These are phyloP conservation scores for Dicycla oo DNA, from an alignment of 2,888 invertebrate species.

Conservation along the genomic window DNA sequence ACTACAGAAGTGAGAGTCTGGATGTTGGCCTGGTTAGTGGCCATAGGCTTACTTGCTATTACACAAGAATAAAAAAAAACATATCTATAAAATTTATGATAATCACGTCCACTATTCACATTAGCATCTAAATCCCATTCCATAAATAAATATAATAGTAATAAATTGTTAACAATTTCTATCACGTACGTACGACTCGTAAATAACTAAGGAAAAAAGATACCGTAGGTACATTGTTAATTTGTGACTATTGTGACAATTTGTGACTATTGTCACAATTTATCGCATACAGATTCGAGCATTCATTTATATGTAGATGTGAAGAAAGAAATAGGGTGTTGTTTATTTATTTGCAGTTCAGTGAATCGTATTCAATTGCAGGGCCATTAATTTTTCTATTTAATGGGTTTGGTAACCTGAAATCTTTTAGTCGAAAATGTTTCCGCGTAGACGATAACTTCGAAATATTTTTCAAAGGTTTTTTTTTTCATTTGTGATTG, in stretches of 20 bases:
- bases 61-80: not conserved
- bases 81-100: constrained; percentile 17
- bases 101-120: constrained; percentile 11
- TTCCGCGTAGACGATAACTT: not conserved
- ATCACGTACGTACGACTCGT: constrained; percentile 54
- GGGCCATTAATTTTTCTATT: constrained; percentile 9
- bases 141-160: constrained; percentile 31
- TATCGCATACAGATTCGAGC: constrained; percentile 25
- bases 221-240: constrained; percentile 47
- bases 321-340: constrained; percentile 31
- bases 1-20: not conserved
- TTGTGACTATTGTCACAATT: constrained; percentile 49
- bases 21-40: not conserved
- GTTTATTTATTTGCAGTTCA: constrained; percentile 38
- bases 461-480: not conserved
- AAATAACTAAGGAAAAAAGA: constrained; percentile 51
- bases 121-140: constrained; percentile 42
- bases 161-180: constrained; percentile 51
- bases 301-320: constrained; percentile 53
- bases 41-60: not conserved
- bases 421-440: not conserved
- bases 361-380: constrained; percentile 10
- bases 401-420: not conserved
- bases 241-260: constrained; percentile 51
- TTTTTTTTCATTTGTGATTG: too few relatives aligned